Base-by-base conservation (phyloP, 2,797 vertebrate species). In the Poecile montanus region DNA sequence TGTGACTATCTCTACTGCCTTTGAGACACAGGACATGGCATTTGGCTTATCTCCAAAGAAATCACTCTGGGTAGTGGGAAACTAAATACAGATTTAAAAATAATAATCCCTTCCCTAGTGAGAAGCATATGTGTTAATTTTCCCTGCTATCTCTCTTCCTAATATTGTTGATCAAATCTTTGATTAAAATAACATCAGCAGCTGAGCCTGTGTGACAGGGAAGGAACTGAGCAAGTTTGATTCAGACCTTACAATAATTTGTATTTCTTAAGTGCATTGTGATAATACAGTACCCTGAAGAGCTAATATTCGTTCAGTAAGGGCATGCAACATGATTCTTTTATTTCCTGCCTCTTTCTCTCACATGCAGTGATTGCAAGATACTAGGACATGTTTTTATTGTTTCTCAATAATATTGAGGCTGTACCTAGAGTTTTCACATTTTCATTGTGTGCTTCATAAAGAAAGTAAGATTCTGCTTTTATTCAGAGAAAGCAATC, bases 151-250 rank as follows among this genome's bases (percentile, higher is more conserved):
- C 62, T 93, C 71, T 81, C 74, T 86, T 48, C 60, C 76, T 95
- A 93, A 94, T 91, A 95, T 45, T 87, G 78, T 65, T 89, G 89
- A 93, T 96, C 95, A 93, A 94, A 93, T 90, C 83, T 90, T 84
- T 93, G 85, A 95, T 96, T 94, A 95, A 96, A 96, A 93, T 76
- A 70, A 85, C 80, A 82, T 88, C 62, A 94, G 70, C 67, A 81
- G 77, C 73, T 57, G 71, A 90, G 85, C 16, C 53, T 74, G 38
- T 66, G 56, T 66, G 86, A 74, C 77, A 82, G 83, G 30, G 50
- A 82, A 86, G 60, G 45, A 78, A 76, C 60, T 27, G 80, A 84
- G 50, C 0, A 8, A 91, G 71, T 92, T 79, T 77, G 50, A 36
- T 90, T 94, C 67, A 88, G 63, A 54, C 50, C 86, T 53, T 88